Percentiles rank a stretch among this genome's conserved stretches.
Evolutionary conservation across 2,797 vertebrate species (phyloP).

Genomic region (Ceryle rudis): DNA sequence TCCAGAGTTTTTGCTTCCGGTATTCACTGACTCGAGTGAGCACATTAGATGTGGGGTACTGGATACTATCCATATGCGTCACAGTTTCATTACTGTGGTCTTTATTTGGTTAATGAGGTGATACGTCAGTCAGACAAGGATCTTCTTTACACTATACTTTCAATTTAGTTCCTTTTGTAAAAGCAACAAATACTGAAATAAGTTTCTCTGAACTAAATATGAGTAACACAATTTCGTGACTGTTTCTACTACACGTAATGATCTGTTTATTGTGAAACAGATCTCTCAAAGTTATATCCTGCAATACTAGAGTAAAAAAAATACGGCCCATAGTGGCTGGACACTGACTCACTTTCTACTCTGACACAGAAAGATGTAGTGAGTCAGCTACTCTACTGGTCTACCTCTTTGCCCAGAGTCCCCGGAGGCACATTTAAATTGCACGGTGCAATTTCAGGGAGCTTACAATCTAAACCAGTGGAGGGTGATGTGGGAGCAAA

Average conservation of each 20-base stretch:
- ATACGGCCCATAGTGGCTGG: not conserved
- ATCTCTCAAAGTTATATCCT: not conserved
- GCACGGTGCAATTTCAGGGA: not conserved
- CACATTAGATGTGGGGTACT: accelerated
- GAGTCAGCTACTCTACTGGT: not conserved
- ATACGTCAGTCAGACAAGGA: not conserved
- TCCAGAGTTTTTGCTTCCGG: not conserved
- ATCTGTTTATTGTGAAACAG: not conserved
- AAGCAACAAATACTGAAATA: not conserved
- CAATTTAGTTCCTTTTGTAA: not conserved
- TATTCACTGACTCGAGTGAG: not conserved
- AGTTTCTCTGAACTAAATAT: not conserved
- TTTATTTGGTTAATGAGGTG: not conserved
- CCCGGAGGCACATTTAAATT: not conserved
- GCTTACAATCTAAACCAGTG: not conserved
- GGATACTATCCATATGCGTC: not conserved
- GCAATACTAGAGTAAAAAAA: not conserved
- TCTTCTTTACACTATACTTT: not conserved
- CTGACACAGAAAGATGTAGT: not conserved
- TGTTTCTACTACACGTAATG: not conserved
- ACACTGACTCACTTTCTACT: not conserved
- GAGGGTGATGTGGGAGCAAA: not conserved
- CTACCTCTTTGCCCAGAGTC: not conserved
- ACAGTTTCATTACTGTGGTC: not conserved
- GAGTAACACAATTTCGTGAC: not conserved